Evolutionary conservation across 2,797 vertebrate genomes (phyloP), one percentile per base, ranked within the genome.

Genomic region (Lycodopsis pacificus): DNA sequence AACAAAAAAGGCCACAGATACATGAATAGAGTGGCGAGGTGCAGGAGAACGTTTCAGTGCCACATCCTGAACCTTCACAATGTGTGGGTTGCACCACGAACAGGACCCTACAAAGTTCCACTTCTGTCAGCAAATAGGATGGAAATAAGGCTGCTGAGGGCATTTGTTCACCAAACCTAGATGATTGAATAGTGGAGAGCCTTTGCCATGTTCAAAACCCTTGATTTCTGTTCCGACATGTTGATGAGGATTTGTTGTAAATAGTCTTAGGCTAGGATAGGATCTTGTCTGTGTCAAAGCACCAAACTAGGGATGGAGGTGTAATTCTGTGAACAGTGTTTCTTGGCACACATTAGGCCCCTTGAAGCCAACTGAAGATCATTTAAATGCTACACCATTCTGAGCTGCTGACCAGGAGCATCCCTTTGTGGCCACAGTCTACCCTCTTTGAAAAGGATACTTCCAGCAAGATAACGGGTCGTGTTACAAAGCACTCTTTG

Each of bases 301-400:
- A 80, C 44, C 56, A 56, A 71, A 58, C 38, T 65, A 22, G 38
- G 42, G 65, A 77, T 53, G 57, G 54, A 8, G 59, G 25, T 77
- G 56, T 74, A 36, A 76, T 65, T 73, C 73, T 76, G 70, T 71
- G 51, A 73, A 64, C 42, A 44, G 77, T 77, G 72, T 74, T 81
- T 88, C 81, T 82, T 83, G 89, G 86, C 76, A 69, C 66, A 81
- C 53, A 62, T 74, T 42, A 44, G 17, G 8, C 20, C 22, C 46
- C 22, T 67, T 66, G 64, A 73, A 56, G 88, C 78, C 81, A 90
- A 71, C 65, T 34, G 62, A 86, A 78, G 71, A 38, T 85, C 71
- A 90, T 88, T 89, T 80, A 88, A 84, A 89, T 86, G 85, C 83
- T 46, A 32, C 64, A 73, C 84, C 77, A 79, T 77, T 63, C 85